Base-by-base conservation (phyloP, 2,888 invertebrate species). In the Ophion obscuratus region DNA sequence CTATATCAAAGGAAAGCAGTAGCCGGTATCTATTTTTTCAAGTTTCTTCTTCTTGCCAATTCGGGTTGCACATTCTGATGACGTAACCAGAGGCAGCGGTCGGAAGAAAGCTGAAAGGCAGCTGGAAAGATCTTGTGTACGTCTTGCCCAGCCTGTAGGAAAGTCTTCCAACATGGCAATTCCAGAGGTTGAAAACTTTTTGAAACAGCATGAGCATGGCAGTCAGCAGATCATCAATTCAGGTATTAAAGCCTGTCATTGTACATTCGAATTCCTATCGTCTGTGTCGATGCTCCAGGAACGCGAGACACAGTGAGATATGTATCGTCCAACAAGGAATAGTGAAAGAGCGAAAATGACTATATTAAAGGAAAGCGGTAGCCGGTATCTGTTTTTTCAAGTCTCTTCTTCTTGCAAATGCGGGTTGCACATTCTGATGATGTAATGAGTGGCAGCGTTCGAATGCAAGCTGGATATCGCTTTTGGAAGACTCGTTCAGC, bases 231-330 rank as follows among this genome's bases (percentile, higher is more conserved):
- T 76, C 66, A 76, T 67, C 47, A 76, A 76, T 76, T 31, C 66
- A 57, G 53, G 66, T 53, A 78, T 78, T 61, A 61, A 44, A 27
- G 44, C 27, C 76, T 57, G 77, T 20, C 66, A 79, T 70, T 61
- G 74, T 68, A 14, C 68, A 53, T 57, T 3, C 24, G 44, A 75
- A 75, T 83, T 83, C 77, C 77, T 62, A 67, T 53, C 66, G 31
- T 27, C 40, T 73, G 62, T 77, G 73, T 62, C 84, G 70, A 71
- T 14, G 70, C 47, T 3, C 66, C 20, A 27, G 47, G 62, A 81
- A 73, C 71, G 71, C 66, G 71, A 71, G n/a, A 59, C 44, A 62
- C 53, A 57, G 57, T 6, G 2, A 74, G 62, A 71, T 57, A 64
- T 71, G 80, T 64, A 80, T 74, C 57, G 24, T 67, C 20, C 44